phyloP scores from a whole-genome alignment of 2,113 vertebrate genomes.

The Malaclemys terrapin region DNA sequence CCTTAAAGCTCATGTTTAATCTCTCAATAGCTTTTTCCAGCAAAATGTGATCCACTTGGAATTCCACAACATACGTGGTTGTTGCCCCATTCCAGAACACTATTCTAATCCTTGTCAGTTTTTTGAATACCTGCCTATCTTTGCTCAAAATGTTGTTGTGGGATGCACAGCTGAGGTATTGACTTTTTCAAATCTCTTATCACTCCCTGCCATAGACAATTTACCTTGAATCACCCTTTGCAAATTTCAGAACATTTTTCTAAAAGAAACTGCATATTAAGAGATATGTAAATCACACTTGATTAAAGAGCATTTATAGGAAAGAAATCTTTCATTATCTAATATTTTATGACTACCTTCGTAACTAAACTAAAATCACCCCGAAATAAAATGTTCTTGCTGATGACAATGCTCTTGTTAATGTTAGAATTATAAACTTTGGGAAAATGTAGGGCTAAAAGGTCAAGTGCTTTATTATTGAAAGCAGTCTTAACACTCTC shows the following conservation, averaged over 20 bases:
- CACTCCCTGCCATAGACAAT: fast-evolving
- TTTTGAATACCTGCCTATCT: not conserved
- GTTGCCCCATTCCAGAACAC: not conserved
- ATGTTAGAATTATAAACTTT: slow-evolving; percentile 25
- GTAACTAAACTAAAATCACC: slow-evolving; percentile 13
- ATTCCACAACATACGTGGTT: not conserved
- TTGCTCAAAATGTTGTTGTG: not conserved
- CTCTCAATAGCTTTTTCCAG: not conserved
- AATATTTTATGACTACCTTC: not conserved
- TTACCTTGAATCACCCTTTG: not conserved
- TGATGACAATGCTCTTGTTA: not conserved
- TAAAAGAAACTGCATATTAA: not conserved
- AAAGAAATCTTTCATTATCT: not conserved
- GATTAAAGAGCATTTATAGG: not conserved
- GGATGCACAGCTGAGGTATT: not conserved
- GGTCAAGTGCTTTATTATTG: slow-evolving; percentile 33
- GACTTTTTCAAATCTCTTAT: not conserved
- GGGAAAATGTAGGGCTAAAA: not conserved
- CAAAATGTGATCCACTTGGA: not conserved
- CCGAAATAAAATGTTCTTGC: slow-evolving; percentile 20
- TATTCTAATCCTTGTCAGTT: fast-evolving
- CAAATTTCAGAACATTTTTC: not conserved
- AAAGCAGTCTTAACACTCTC: not conserved
- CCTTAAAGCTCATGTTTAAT: not conserved
- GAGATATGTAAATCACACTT: not conserved